Base-by-base conservation (phyloP, 2,888 invertebrate genomes). In the Meiosimyza decipiens region DNA sequence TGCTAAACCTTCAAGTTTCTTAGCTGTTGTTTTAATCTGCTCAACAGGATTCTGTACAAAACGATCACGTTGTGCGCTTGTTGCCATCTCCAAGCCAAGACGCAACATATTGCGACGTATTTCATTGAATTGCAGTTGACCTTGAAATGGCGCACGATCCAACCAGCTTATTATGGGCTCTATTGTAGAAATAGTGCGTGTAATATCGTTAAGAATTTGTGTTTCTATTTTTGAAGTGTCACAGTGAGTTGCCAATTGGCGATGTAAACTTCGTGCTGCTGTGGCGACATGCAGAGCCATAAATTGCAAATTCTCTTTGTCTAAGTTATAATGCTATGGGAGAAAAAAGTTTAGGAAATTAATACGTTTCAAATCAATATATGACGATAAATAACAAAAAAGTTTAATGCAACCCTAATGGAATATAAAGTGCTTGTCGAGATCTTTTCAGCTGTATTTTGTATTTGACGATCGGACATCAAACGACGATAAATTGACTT, bases 111-210 rank as follows among this genome's bases (percentile, higher is more conserved):
- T 91, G 67, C 90, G 90, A 79, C 94, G 91, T 68, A 91, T 90
- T 73, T 92, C 91, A 64, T 90, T 90, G 81, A 94, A 94, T 79
- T 92, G 92, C 73, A 84, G 81, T 73, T 87, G 84, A 13, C 84
- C 85, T 33, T 84, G 84, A 74, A 87, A 87, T 40, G 86, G 86
- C 12, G 82, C 81, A 79, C 95, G 91, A 87, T 97, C 96, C 18
- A 98, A 89, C 96, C 98, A 98, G 82, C 93, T 93, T 28, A 95
- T 94, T 70, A 98, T 89, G 73, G 94, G 93, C 86, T 97, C 97
- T 55, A 97, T 92, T 60, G 93, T 92, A 64, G 91, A 91, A 81
- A 97, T 92, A 69, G 95, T 92, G 79, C 93, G 91, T 62, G 96
- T 94, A 69, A 97, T 95, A 85, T 95, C 95, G 50, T 95, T 93